Base-by-base conservation (phyloP, 2,888 invertebrate species). In the Deilephila elpenor region DNA sequence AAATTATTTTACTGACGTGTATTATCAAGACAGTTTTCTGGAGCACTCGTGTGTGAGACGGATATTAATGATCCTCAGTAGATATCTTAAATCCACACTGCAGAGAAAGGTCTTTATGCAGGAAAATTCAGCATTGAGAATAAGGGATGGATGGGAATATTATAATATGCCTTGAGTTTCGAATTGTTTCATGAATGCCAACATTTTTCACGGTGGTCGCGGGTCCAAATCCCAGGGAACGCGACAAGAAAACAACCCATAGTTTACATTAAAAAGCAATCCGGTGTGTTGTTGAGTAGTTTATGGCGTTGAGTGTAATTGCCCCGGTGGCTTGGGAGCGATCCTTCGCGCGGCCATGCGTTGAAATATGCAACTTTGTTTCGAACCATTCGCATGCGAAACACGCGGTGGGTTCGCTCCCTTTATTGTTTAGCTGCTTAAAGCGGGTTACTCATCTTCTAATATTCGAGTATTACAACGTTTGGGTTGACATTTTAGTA, bases 351-450 rank as follows among this genome's bases (percentile, higher is more conserved):
- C 61, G 44, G 34, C 60, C 71, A 64, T 53, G 59, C 60, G 20
- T 67, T 59, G 71, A 74, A 73, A 72, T 71, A 74, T 75, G 72
- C 74, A 74, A 74, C 74, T 73, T 75, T 74, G 71, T 75, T 74
- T 60, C 29, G 59, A 71, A 75, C 78, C 78, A 82, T 81, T 79
- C 78, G 80, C 76, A 81, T 80, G 80, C 79, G 74, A 79, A 77
- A 56, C 56, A 44, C 44, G 70, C 37, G 44, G 60, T 37, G 59
- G 73, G 19, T 73, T 71, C 73, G 34, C 60, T 60, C 71, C 70
- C 59, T 74, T 73, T 74, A 75, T 74, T 75, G 74, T 75, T 70
- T 72, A 73, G 71, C 37, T 59, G 34, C 32, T 20, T 71, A 56
- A 60, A 44, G 71, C 60, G 71, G 74, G 60, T 7, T 60, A 53